Evolutionary conservation across 2,888 invertebrate genomes (phyloP).

Genomic region (Epistrophe grossulariae): DNA sequence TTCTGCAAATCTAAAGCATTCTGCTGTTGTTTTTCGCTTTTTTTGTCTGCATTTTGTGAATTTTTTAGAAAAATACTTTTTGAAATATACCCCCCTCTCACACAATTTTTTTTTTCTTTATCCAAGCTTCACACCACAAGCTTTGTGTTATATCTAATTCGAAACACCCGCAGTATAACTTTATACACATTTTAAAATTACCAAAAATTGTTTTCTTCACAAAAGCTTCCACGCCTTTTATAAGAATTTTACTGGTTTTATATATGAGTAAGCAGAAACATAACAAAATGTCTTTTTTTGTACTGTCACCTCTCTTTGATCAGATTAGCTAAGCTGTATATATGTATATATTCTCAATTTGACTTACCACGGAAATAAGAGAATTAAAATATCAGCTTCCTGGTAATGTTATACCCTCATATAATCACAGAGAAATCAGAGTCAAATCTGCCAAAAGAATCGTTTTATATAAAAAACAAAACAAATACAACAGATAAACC

Average conservation of each 20-base stretch:
- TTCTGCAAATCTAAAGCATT: too few relatives aligned
- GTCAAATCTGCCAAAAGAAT: neutral
- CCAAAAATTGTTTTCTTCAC: neutral
- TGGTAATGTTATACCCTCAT: neutral
- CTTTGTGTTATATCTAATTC: too few relatives aligned
- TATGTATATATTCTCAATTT: neutral
- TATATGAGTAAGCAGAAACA: neutral
- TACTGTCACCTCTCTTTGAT: neutral
- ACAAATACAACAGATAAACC: neutral
- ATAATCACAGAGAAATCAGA: constrained; percentile 8
- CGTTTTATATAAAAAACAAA: neutral
- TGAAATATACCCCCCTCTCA: too few relatives aligned
- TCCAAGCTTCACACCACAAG: too few relatives aligned
- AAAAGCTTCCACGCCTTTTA: neutral
- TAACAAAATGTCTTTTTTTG: neutral
- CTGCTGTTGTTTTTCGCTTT: too few relatives aligned
- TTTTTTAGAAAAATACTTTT: too few relatives aligned
- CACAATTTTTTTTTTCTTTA: too few relatives aligned
- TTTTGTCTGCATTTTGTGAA: too few relatives aligned
- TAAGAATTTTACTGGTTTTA: neutral
- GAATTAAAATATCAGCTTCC: constrained; percentile 18
- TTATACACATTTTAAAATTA: too few relatives aligned
- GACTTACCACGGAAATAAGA: constrained; percentile 4
- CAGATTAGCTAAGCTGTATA: constrained; percentile 2
- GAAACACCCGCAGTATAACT: too few relatives aligned